A percentile compares a stretch with the other conserved stretches of the same genome.
Evolutionary conservation across 2,888 invertebrate species (phyloP).

Genomic region (Oscheius sp.): DNA sequence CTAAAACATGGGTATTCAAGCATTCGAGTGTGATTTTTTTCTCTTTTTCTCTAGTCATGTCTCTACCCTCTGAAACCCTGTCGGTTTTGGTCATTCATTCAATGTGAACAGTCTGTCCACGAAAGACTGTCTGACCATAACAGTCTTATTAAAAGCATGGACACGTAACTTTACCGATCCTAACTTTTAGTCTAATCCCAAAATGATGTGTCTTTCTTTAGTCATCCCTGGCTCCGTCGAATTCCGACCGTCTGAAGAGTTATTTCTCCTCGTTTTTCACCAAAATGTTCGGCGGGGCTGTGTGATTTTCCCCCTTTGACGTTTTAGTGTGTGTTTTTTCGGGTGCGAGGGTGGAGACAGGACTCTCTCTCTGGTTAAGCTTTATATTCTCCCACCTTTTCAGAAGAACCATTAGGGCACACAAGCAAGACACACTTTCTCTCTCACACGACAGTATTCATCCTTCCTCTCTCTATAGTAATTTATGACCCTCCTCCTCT

Average conservation of each 20-base stretch:
- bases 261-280: conserved; percentile 39
- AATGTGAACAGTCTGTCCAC: not conserved
- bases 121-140: too few species aligned
- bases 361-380: not conserved
- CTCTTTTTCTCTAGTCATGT: not conserved
- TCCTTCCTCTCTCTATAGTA: not conserved
- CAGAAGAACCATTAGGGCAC: not conserved
- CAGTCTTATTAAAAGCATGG: too few species aligned
- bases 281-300: conserved; percentile 35
- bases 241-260: conserved; percentile 29
- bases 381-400: conserved; percentile 13
- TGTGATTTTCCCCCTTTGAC: not conserved
- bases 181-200: too few species aligned
- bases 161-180: too few species aligned
- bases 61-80: too few species aligned
- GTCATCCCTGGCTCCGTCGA: conserved; percentile 14
- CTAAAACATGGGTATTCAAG: conserved; percentile 23
- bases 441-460: not conserved
- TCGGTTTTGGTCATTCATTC: too few species aligned
- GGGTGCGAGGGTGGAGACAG: conserved; percentile 19
- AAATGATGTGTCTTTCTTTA: not conserved
- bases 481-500: not conserved
- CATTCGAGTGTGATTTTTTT: conserved; percentile 24
- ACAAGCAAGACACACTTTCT: conserved; percentile 1
- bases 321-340: not conserved